Base-by-base conservation (phyloP, 2,113 vertebrate genomes). In the Anguilla rostrata region DNA sequence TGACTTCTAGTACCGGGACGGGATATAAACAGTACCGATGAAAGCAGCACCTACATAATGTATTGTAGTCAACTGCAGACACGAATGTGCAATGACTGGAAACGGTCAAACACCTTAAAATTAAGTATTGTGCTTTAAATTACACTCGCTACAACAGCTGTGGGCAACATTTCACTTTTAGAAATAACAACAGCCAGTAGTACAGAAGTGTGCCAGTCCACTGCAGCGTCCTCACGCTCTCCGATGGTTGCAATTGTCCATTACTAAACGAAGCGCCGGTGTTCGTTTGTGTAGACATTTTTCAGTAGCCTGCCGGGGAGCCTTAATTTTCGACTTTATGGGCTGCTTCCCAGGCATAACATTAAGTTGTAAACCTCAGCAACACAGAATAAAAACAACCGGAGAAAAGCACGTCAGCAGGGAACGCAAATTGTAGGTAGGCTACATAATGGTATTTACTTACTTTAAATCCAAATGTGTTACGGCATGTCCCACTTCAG, bases 391-490 rank as follows among this genome's bases (percentile, higher is more conserved):
- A 40, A 78, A 43, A 40, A 78, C 83, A 40, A 22, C 20, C 63
- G n/a, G 63, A 46, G 40, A 39, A 71, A 43, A 40, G 83, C 41
- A 12, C 26, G 71, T n/a, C n/a, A 75, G 83, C 39, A 46, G 20
- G 40, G 20, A 46, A 14, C 78, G 34, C 78, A 79, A 26, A 46
- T 46, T 39, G 60, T 49, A 46, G 43, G 34, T 34, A 34, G 40
- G 22, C 39, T 26, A 40, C 26, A 29, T 34, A 60, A 39, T 53
- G 34, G 26, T 34, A n/a, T 34, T 41, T 40, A 85, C 84, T 85
- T 85, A 85, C 84, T 85, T 85, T 41, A 80, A n/a, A 40, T 18
- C 34, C 46, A 43, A 34, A 78, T 20, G 53, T 80, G 53, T 39
- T 39, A 57, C 11, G 78, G 8, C 53, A 53, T 53, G 78, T 80